Conservation (phyloP, 2,797 vertebrate genomes). For the Sebastes taczanowskii region DNA sequence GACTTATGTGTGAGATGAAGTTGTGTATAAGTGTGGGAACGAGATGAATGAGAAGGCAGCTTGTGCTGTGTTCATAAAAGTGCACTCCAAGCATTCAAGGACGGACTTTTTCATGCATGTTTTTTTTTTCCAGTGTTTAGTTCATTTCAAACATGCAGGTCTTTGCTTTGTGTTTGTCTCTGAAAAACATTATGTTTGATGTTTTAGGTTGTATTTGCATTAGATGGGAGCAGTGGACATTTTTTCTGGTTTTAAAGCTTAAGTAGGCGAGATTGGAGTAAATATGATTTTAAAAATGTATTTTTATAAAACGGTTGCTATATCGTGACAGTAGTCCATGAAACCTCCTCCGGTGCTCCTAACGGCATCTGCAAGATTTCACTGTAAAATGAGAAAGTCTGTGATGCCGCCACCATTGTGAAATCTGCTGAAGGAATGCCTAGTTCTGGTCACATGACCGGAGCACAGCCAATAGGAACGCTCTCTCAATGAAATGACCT, state of each 20-base stretch:
- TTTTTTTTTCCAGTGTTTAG: neutral
- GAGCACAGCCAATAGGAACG: too few relatives aligned
- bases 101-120: neutral
- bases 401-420: too few relatives aligned
- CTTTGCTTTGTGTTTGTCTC: neutral
- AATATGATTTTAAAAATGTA: too few relatives aligned
- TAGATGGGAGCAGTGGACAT: neutral
- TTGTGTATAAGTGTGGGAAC: constrained; percentile 1
- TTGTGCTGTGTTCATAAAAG: constrained; percentile 14
- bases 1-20: constrained; percentile 16
- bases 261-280: too few relatives aligned
- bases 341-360: too few relatives aligned
- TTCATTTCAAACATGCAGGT: neutral
- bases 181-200: neutral
- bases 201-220: neutral
- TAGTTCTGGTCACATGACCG: too few relatives aligned
- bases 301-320: too few relatives aligned
- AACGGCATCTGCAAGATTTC: too few relatives aligned
- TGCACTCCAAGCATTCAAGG: neutral
- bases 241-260: neutral
- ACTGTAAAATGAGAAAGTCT: too few relatives aligned
- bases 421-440: too few relatives aligned
- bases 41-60: constrained; percentile 23
- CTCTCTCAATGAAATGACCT: too few relatives aligned
- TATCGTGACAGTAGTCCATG: too few relatives aligned